Conservation (phyloP, 2,888 invertebrate genomes). For the Copidosoma aretas region DNA sequence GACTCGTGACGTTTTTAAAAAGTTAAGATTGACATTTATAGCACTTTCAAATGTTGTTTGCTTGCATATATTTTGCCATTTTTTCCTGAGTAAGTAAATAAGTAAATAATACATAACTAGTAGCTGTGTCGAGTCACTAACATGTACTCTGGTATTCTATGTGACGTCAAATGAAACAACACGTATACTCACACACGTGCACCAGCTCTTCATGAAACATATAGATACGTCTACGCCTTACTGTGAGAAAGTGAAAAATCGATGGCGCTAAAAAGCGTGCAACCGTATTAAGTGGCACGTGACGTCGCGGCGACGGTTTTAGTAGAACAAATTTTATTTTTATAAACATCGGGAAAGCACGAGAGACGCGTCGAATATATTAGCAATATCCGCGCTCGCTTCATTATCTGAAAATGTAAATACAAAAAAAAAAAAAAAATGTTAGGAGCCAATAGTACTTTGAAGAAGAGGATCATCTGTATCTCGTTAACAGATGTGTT, state of each 20-base stretch:
- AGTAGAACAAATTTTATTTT: slow-evolving; percentile 2
- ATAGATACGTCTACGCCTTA: background rate
- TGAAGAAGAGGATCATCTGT: too few species aligned
- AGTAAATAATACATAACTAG: too few species aligned
- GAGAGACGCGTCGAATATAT: background rate
- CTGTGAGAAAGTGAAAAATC: slow-evolving; percentile 30
- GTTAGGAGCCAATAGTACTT: too few species aligned
- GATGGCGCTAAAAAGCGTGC: slow-evolving; percentile 4
- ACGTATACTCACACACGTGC: too few species aligned
- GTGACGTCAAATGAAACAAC: slow-evolving; percentile 18
- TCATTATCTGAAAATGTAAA: too few species aligned
- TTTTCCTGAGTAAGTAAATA: background rate
- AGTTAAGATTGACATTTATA: too few species aligned
- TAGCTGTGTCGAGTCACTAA: background rate
- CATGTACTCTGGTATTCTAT: background rate
- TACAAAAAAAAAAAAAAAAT: too few species aligned
- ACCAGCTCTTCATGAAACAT: background rate
- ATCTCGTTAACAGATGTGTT: too few species aligned
- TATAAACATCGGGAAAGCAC: background rate
- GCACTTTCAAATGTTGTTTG: too few species aligned
- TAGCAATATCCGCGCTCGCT: too few species aligned
- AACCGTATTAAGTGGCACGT: background rate
- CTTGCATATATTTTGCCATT: too few species aligned
- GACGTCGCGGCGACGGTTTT: background rate
- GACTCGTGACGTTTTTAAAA: too few species aligned